Conservation (phyloP, 1,140 invertebrate species). For the Papilio machaon region DNA sequence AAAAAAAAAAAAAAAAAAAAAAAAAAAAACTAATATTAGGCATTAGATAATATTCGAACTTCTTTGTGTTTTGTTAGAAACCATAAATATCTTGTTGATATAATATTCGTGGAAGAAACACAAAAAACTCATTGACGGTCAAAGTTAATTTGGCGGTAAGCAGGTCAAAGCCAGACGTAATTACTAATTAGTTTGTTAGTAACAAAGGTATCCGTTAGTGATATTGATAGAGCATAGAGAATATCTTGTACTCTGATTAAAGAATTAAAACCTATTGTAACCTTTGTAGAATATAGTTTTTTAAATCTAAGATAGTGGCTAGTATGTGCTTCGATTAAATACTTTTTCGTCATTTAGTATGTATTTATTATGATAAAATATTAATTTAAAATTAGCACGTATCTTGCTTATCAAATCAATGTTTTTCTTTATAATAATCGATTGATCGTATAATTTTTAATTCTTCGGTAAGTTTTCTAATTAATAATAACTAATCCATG, state of each 20-base stretch:
- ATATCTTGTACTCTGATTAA: too few relatives aligned
- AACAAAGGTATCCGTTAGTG: not conserved
- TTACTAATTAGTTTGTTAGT: not conserved
- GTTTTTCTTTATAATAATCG: slow-evolving; percentile 1
- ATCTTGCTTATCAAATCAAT: not conserved
- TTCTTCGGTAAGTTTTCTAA: not conserved
- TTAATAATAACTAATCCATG: slow-evolving; percentile 6
- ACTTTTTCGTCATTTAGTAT: not conserved
- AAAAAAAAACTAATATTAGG: not conserved
- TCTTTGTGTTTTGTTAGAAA: not conserved
- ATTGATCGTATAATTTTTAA: not conserved
- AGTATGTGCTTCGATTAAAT: not conserved
- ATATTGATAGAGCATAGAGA: not conserved
- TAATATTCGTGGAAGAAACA: not conserved
- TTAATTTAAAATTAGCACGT: slow-evolving; percentile 4
- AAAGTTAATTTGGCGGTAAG: not conserved
- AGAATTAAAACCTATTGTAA: too few relatives aligned
- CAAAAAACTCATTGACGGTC: slow-evolving; percentile 19
- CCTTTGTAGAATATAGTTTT: not conserved
- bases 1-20: too few relatives aligned
- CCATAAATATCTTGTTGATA: not conserved
- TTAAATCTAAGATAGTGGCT: not conserved
- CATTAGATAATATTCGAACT: not conserved
- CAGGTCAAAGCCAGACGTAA: slow-evolving; percentile 11
- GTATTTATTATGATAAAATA: not conserved